phyloP scores from a whole-genome alignment of 1,140 invertebrate genomes.

The Sarcophaga peregrina region DNA sequence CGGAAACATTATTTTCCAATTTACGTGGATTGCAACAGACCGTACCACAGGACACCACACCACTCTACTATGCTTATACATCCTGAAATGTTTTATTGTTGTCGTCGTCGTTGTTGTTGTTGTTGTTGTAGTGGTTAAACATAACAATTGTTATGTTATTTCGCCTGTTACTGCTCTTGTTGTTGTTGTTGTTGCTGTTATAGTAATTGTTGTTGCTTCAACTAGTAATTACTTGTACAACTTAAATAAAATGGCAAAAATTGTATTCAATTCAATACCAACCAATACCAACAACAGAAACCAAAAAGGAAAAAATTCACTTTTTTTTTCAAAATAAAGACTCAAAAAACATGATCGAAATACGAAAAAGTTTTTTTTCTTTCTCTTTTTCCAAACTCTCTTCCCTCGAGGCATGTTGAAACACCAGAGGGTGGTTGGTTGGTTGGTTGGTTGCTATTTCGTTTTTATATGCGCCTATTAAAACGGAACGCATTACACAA shows the following conservation, averaged over 20 bases:
- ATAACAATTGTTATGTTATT: neutral
- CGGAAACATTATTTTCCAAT: slow-evolving; percentile 34
- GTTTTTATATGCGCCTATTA: neutral
- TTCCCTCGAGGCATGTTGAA: neutral
- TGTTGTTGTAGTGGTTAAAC: neutral
- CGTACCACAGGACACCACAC: neutral
- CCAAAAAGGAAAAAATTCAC: no score
- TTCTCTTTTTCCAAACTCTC: neutral
- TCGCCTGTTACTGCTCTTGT: neutral
- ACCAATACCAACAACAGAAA: neutral
- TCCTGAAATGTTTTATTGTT: no score
- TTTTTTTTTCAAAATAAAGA: no score
- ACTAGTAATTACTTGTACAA: slow-evolving; percentile 30
- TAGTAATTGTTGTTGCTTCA: slow-evolving; percentile 9
- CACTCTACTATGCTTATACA: neutral
- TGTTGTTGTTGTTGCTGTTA: neutral
- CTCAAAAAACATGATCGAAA: neutral
- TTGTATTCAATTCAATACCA: slow-evolving; percentile 4
- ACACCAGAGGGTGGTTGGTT: neutral
- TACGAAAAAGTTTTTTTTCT: neutral
- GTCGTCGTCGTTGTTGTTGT: neutral
- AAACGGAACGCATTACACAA: neutral
- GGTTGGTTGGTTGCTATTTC: neutral
- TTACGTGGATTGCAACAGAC: slow-evolving; percentile 9
- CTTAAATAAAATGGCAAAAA: slow-evolving; percentile 38